Evolutionary conservation across 2,113 vertebrate genomes (phyloP).

Genomic region (Aythya baeri): DNA sequence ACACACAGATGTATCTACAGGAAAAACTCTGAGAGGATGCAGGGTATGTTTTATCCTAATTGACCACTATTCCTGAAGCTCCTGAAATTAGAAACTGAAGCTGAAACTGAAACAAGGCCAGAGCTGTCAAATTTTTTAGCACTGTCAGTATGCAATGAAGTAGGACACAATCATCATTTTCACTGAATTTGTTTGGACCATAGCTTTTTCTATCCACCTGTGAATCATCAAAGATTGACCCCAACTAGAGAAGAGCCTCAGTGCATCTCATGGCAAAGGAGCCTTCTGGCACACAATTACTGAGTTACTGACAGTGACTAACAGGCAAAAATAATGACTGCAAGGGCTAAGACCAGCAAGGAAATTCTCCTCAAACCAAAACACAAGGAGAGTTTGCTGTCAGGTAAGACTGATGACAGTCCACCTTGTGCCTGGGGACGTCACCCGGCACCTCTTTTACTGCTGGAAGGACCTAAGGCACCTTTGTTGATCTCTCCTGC

Average conservation of each 20-base stretch:
- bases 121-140: neutral
- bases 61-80: neutral
- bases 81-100: neutral
- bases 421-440: neutral
- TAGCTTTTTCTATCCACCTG: neutral
- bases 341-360: neutral
- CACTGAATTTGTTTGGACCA: fast-evolving
- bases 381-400: neutral
- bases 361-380: neutral
- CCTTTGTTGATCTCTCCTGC: neutral
- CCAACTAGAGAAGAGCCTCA: neutral
- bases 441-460: neutral
- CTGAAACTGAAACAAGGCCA: neutral
- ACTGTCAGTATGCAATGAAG: neutral
- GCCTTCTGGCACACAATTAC: neutral
- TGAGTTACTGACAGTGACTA: neutral
- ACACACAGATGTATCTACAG: fast-evolving
- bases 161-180: fast-evolving
- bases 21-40: neutral
- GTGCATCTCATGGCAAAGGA: fast-evolving
- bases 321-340: neutral
- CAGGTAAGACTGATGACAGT: neutral
- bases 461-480: neutral
- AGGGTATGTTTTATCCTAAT: neutral
- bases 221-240: neutral